Percentiles rank a stretch among this genome's conserved stretches.
phyloP scores from a whole-genome alignment of 2,797 vertebrate species.

The Argyrosomus regius region DNA sequence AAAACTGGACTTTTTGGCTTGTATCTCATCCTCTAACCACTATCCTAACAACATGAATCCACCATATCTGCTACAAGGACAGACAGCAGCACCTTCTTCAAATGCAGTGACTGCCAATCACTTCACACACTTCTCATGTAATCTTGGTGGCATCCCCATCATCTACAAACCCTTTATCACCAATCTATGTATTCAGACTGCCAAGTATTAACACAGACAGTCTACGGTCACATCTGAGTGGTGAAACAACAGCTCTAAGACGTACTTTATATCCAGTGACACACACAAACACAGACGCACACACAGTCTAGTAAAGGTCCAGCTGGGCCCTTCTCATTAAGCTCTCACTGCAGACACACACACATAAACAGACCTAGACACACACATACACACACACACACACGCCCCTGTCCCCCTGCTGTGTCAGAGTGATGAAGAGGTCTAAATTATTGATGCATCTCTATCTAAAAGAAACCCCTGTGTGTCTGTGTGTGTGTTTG shows the following conservation, averaged over 20 bases:
- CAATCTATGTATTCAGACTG: conserved; percentile 16
- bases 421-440: conserved; percentile 72
- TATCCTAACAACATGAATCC: conserved; percentile 18
- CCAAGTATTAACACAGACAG: conserved; percentile 31
- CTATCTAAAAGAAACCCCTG: conserved; percentile 69
- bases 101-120: conserved; percentile 15
- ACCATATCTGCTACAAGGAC: neutral
- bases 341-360: conserved; percentile 22
- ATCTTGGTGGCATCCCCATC: conserved; percentile 25
- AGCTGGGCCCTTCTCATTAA: conserved; percentile 73
- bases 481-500: conserved; percentile 54
- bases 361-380: conserved; percentile 15
- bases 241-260: conserved; percentile 41
- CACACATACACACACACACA: conserved; percentile 44
- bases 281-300: neutral
- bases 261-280: conserved; percentile 27
- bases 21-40: too few species aligned
- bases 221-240: conserved; percentile 18
- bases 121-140: conserved; percentile 23
- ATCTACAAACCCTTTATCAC: conserved; percentile 39
- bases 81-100: neutral
- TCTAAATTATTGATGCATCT: conserved; percentile 82
- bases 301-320: conserved; percentile 50
- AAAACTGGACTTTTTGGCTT: too few species aligned
- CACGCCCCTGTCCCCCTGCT: conserved; percentile 57